Evolutionary conservation across 64 coral and sea anemone species (phyloP).

Genomic region (Actinia tenebrosa): DNA sequence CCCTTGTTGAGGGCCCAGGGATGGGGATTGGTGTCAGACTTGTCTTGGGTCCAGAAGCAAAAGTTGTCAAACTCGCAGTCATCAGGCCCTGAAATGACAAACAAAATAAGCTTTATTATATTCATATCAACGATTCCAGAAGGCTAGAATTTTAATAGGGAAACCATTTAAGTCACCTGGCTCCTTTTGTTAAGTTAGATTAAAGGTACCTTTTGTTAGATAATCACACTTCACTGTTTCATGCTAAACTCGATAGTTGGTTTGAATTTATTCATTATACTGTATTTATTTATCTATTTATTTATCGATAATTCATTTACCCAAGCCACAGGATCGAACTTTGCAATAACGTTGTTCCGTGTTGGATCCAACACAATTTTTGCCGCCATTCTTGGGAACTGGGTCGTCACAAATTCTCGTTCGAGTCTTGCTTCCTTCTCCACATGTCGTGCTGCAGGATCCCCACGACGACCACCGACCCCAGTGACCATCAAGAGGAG

Average conservation of each 20-base stretch:
- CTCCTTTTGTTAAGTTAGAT: no score
- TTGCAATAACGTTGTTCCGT: constrained; percentile 36
- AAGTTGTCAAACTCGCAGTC: constrained; percentile 89
- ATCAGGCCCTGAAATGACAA: constrained; percentile 42
- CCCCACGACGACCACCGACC: constrained; percentile 85
- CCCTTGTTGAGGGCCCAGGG: constrained; percentile 40
- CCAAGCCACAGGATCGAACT: constrained; percentile 63
- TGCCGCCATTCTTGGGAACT: constrained; percentile 58
- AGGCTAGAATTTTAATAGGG: no score
- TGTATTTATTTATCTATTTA: no score
- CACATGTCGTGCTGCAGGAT: constrained; percentile 49
- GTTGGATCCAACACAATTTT: constrained; percentile 29
- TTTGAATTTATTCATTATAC: no score
- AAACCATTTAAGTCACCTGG: no score
- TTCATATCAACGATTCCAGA: no score
- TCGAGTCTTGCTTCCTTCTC: constrained; percentile 53
- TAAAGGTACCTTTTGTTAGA: no score
- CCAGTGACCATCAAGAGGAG: constrained; percentile 88
- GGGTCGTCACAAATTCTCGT: constrained; percentile 75
- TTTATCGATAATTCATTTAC: neutral
- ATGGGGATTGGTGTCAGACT: constrained; percentile 24
- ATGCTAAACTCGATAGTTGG: neutral
- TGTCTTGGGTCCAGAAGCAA: constrained; percentile 68
- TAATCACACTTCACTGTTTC: no score
- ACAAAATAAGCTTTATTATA: neutral